Conservation (phyloP, 1,140 invertebrate species). For the Melitaea cinxia region DNA sequence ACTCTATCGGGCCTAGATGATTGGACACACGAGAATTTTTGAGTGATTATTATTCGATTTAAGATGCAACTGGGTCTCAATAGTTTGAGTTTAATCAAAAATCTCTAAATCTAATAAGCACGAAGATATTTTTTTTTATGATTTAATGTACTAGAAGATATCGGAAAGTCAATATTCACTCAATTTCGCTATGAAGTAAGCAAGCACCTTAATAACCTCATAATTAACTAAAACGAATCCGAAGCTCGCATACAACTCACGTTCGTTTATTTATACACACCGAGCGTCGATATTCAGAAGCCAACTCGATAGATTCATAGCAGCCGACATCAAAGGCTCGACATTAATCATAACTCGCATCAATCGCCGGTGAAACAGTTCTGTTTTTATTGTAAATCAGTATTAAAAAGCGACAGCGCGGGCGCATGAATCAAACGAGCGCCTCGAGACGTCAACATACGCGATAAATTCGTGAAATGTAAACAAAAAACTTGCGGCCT, state of each 20-base stretch:
- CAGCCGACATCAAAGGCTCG: constrained; percentile 75
- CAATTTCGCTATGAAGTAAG: constrained; percentile 44
- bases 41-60: not conserved
- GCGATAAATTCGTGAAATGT: constrained; percentile 74
- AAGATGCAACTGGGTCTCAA: too few relatives aligned
- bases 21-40: constrained; percentile 9
- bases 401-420: constrained; percentile 77
- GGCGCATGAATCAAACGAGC: constrained; percentile 74
- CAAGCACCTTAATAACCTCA: constrained; percentile 65
- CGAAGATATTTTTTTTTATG: not conserved
- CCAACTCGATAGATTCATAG: constrained; percentile 78
- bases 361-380: constrained; percentile 74
- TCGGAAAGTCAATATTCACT: constrained; percentile 9
- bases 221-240: constrained; percentile 72
- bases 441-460: constrained; percentile 70
- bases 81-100: too few relatives aligned
- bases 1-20: constrained; percentile 40
- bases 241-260: constrained; percentile 51
- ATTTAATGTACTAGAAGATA: not conserved
- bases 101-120: not conserved
- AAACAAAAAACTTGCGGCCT: constrained; percentile 69
- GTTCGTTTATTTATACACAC: constrained; percentile 70
- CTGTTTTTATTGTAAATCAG: constrained; percentile 81
- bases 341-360: constrained; percentile 81
- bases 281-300: constrained; percentile 73